These are phyloP conservation scores for Spheniscus mendiculus DNA, from an alignment of 2,113 vertebrate genomes.

Conservation along the genomic window DNA sequence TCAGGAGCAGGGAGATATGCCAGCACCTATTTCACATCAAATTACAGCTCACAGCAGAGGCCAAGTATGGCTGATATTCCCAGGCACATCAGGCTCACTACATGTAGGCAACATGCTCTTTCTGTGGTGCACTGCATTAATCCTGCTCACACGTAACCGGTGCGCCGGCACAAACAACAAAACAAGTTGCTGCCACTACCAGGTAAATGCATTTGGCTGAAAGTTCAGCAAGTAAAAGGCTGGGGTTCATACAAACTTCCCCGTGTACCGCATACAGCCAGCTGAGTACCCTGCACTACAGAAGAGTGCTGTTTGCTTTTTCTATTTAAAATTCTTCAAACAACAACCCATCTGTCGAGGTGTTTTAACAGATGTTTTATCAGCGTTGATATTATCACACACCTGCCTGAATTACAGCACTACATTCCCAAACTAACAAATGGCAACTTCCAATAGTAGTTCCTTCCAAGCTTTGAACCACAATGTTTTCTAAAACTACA, in stretches of 20 bases:
- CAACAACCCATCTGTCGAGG: accelerated
- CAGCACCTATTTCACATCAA: neutral
- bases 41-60: accelerated
- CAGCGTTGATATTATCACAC: neutral
- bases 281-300: neutral
- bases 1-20: neutral
- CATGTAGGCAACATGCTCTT: accelerated
- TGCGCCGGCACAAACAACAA: neutral
- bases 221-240: neutral
- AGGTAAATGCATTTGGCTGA: neutral
- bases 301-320: neutral
- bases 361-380: neutral
- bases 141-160: accelerated
- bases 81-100: neutral
- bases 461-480: neutral
- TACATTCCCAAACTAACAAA: neutral
- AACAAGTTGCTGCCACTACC: neutral
- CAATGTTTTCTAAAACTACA: neutral
- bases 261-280: accelerated
- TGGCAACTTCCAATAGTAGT: neutral
- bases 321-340: neutral
- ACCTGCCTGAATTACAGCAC: neutral
- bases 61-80: neutral
- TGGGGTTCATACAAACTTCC: neutral
- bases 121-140: neutral